Conservation (phyloP, 1,140 invertebrate genomes). For the Papilio polytes region DNA sequence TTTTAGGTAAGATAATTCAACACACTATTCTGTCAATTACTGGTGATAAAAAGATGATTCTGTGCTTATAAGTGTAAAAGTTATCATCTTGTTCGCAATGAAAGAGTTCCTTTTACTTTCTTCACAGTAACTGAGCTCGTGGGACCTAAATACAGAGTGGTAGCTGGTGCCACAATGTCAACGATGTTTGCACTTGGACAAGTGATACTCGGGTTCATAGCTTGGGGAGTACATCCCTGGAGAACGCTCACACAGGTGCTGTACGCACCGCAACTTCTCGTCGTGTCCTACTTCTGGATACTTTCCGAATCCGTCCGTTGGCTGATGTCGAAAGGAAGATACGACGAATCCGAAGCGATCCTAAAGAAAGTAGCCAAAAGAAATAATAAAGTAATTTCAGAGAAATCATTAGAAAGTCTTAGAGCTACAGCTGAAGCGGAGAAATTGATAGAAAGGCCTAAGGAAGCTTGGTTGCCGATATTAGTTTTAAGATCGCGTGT, state of each 20-base stretch:
- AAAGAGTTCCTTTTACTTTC: conserved; percentile 54
- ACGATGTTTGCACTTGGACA: conserved; percentile 89
- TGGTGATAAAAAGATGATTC: not conserved
- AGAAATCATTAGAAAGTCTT: conserved; percentile 83
- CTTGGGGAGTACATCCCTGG: conserved; percentile 89
- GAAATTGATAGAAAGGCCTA: conserved; percentile 55
- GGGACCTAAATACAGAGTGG: conserved; percentile 88
- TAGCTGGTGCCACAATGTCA: conserved; percentile 89
- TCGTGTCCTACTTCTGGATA: conserved; percentile 87
- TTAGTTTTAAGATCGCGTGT: conserved; percentile 85
- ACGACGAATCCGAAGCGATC: conserved; percentile 85
- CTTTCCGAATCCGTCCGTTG: conserved; percentile 90
- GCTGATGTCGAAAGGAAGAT: conserved; percentile 87
- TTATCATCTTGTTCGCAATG: not conserved
- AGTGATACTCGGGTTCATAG: conserved; percentile 87
- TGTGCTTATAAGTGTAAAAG: not conserved
- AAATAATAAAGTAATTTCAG: conserved; percentile 86
- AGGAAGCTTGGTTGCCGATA: conserved; percentile 76
- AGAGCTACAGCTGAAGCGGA: conserved; percentile 64
- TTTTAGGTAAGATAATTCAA: conserved; percentile 64
- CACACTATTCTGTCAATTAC: not conserved
- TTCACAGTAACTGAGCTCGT: conserved; percentile 89
- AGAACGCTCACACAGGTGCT: conserved; percentile 87
- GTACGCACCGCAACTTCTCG: conserved; percentile 87
- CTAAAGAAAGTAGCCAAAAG: conserved; percentile 86